Conservation (phyloP, 2,888 invertebrate genomes). For the Boloria euphrosyne region DNA sequence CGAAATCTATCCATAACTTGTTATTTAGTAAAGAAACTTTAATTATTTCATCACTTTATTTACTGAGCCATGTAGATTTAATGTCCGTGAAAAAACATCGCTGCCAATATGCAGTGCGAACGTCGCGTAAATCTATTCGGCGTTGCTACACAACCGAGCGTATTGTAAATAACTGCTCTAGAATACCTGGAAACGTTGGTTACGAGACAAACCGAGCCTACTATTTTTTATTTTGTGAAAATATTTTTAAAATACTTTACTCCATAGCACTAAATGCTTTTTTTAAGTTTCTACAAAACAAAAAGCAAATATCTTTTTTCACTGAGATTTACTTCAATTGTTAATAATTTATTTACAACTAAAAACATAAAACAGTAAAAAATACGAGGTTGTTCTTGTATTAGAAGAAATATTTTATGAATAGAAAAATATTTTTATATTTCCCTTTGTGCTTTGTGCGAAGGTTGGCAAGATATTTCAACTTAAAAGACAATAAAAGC, state of each 20-base stretch:
- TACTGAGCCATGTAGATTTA: constrained; percentile 41
- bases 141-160: constrained; percentile 42
- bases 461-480: constrained; percentile 13
- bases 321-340: not conserved
- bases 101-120: constrained; percentile 39
- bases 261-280: constrained; percentile 26
- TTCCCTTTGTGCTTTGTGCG: constrained; percentile 16
- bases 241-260: constrained; percentile 31
- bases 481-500: constrained; percentile 27
- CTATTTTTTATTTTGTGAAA: constrained; percentile 37
- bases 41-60: constrained; percentile 35
- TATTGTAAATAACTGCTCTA: constrained; percentile 41
- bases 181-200: constrained; percentile 40
- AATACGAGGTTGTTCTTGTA: not conserved
- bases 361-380: not conserved
- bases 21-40: constrained; percentile 10
- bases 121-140: constrained; percentile 40
- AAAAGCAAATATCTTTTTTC: not conserved
- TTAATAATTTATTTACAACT: not conserved
- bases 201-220: constrained; percentile 36
- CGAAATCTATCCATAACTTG: constrained; percentile 22
- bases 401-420: not conserved
- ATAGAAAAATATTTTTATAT: constrained; percentile 16
- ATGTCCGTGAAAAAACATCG: constrained; percentile 40
- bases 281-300: constrained; percentile 8